These are phyloP conservation scores for Anastrepha obliqua DNA, from an alignment of 1,140 invertebrate genomes.

Conservation along the genomic window DNA sequence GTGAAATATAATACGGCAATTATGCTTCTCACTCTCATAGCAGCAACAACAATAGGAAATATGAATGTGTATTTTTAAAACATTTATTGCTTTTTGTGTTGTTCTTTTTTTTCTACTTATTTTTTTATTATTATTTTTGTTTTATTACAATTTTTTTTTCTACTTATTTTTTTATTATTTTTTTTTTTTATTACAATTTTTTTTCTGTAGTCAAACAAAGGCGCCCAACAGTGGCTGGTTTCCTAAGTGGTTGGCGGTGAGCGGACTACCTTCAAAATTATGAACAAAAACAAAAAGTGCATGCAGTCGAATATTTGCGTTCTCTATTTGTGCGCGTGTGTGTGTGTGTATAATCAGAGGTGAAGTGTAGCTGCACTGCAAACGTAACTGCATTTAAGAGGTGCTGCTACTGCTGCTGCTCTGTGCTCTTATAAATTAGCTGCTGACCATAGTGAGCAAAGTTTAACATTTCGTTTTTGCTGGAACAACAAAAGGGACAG, in stretches of 20 bases:
- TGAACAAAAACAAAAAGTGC: neutral
- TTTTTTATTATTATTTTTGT: neutral
- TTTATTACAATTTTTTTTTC: neutral
- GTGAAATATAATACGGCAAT: neutral
- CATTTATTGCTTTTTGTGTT: neutral
- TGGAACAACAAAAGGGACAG: neutral
- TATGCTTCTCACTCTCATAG: neutral
- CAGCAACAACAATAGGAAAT: neutral
- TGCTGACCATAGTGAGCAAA: neutral
- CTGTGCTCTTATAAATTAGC: neutral
- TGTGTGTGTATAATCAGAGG: neutral
- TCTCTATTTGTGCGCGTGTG: neutral
- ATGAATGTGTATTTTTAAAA: neutral
- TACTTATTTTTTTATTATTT: neutral
- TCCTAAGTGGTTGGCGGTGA: neutral
- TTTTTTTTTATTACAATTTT: neutral
- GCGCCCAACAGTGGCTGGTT: neutral
- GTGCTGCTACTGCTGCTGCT: neutral
- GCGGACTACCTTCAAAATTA: slow-evolving; percentile 24
- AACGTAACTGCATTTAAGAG: slow-evolving; percentile 11
- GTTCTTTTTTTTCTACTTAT: neutral
- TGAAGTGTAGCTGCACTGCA: neutral
- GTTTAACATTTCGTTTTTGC: neutral
- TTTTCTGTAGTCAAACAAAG: neutral
- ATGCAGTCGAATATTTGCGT: neutral